These are phyloP conservation scores for Cremastinae sp. DNA, from an alignment of 2,888 invertebrate species.

Conservation along the genomic window DNA sequence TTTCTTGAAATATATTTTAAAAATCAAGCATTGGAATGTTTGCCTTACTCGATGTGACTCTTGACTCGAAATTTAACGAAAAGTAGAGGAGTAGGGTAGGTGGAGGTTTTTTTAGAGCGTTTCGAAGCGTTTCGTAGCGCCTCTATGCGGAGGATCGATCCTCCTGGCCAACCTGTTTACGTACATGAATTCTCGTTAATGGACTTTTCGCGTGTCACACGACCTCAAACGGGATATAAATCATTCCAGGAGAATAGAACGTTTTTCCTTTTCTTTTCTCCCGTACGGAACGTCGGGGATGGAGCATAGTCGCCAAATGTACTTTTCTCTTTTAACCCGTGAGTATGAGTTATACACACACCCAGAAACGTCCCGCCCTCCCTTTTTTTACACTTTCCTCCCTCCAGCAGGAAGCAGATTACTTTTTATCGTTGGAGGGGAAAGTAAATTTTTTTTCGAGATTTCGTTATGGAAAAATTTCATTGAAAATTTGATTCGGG, in stretches of 20 bases:
- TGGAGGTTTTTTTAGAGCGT: conserved; percentile 51
- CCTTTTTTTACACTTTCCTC: conserved; percentile 17
- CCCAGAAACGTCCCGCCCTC: neutral
- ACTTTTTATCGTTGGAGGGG: neutral
- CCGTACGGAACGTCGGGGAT: neutral
- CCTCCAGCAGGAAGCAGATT: conserved; percentile 4
- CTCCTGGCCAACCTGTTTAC: conserved; percentile 65
- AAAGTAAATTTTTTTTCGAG: conserved; percentile 2
- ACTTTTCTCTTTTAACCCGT: conserved; percentile 12
- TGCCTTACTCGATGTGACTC: no score
- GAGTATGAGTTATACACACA: conserved; percentile 5
- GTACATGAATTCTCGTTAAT: conserved; percentile 70
- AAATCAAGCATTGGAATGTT: no score
- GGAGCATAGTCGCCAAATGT: conserved; percentile 7
- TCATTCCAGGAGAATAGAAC: conserved; percentile 62
- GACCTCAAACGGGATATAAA: conserved; percentile 64
- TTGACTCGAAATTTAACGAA: neutral
- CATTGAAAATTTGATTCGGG: neutral
- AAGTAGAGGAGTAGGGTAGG: neutral
- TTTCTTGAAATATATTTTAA: no score
- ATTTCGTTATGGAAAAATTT: neutral
- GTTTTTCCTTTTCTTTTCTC: conserved; percentile 32
- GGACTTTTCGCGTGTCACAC: conserved; percentile 74
- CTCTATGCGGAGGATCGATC: conserved; percentile 62
- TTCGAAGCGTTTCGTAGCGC: conserved; percentile 35